A percentile compares a stretch with the other conserved stretches of the same genome.
phyloP scores from a whole-genome alignment of 2,888 invertebrate genomes.

The Pollenia amentaria region DNA sequence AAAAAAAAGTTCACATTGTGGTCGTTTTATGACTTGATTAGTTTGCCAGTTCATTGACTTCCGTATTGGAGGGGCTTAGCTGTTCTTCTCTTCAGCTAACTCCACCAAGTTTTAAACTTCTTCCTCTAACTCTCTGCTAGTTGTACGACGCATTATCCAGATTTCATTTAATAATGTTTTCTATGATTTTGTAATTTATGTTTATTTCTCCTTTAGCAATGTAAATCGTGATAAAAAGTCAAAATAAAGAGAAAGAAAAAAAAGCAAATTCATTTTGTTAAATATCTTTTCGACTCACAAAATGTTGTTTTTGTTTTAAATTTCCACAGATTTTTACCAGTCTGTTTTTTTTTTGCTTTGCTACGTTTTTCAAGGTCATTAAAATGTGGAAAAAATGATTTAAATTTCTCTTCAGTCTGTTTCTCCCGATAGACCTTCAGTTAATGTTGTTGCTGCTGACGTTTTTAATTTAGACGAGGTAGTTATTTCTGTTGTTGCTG shows the following conservation, averaged over 20 bases:
- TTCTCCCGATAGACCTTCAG: constrained; percentile 62
- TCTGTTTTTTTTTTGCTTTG: constrained; percentile 9
- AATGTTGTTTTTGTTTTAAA: constrained; percentile 47
- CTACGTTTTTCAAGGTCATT: constrained; percentile 65
- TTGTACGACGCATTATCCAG: too few relatives aligned
- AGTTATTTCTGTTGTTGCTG: neutral
- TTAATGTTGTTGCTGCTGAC: constrained; percentile 50
- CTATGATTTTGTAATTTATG: neutral
- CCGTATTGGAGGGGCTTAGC: constrained; percentile 13
- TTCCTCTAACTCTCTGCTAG: neutral
- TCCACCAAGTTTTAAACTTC: neutral
- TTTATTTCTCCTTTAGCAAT: too few relatives aligned
- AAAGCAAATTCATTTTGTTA: neutral
- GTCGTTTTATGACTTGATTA: constrained; percentile 4
- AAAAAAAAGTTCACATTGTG: constrained; percentile 7
- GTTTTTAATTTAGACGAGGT: constrained; percentile 33
- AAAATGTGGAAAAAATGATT: constrained; percentile 37
- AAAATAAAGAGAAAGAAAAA: neutral
- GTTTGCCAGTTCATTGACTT: constrained; percentile 54
- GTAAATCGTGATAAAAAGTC: too few relatives aligned
- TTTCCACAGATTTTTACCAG: constrained; percentile 10
- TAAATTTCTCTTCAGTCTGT: constrained; percentile 47
- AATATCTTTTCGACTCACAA: constrained; percentile 34
- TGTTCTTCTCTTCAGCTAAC: neutral
- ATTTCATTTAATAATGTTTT: neutral